Conservation (phyloP, 2,888 invertebrate genomes). For the Cactoblastis cactorum region DNA sequence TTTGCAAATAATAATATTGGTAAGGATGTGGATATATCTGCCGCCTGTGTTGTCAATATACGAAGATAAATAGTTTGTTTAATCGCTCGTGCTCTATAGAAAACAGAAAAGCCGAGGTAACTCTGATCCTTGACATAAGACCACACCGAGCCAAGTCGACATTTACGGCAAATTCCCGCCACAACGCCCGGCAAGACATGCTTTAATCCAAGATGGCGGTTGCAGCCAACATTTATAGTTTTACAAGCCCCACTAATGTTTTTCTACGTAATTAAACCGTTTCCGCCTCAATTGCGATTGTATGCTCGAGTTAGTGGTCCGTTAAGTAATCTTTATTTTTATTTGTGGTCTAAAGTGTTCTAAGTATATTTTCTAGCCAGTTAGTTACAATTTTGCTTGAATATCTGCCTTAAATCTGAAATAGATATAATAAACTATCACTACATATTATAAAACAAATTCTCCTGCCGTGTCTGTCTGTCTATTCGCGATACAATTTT, state of each 20-base stretch:
- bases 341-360: no score
- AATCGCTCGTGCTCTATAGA: not conserved
- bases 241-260: conserved; percentile 10
- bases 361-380: no score
- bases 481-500: no score
- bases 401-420: no score
- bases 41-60: no score
- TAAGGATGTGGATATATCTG: no score
- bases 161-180: conserved; percentile 5
- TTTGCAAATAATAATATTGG: no score
- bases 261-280: conserved; percentile 1
- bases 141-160: not conserved
- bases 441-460: no score
- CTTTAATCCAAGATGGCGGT: conserved; percentile 6
- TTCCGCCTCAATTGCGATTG: not conserved
- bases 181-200: not conserved
- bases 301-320: not conserved
- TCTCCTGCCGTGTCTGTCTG: no score
- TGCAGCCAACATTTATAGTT: conserved; percentile 4
- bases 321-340: not conserved
- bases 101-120: not conserved
- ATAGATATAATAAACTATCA: no score
- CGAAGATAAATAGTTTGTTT: not conserved
- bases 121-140: not conserved
- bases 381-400: no score